A percentile compares a stretch with the other conserved stretches of the same genome.
These are phyloP conservation scores for Sinosuthora webbiana DNA, from an alignment of 2,113 vertebrate genomes.

Conservation along the genomic window DNA sequence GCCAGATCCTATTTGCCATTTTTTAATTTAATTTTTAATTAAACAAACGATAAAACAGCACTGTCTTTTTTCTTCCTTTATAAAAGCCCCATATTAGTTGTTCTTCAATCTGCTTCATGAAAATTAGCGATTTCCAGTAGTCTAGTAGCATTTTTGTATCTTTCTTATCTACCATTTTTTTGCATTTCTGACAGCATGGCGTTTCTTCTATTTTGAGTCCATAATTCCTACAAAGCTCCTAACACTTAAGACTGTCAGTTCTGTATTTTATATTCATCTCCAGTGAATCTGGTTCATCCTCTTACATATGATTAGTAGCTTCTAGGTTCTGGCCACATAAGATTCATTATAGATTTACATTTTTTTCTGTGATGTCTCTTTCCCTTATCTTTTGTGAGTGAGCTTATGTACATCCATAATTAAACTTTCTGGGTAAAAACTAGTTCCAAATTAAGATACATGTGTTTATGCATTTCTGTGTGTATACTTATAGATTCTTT, in stretches of 20 bases:
- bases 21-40: slow-evolving; percentile 13
- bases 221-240: background rate
- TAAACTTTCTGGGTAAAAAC: background rate
- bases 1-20: background rate
- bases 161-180: background rate
- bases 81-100: background rate
- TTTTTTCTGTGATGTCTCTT: background rate
- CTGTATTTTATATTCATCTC: background rate
- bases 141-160: background rate
- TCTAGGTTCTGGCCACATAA: background rate
- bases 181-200: background rate
- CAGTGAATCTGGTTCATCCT: background rate
- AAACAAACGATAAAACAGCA: background rate
- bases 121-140: background rate
- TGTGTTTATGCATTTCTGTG: background rate
- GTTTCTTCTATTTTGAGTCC: background rate
- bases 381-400: background rate
- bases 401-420: background rate
- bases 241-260: background rate
- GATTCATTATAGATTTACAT: background rate
- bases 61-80: background rate
- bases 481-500: background rate
- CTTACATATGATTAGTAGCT: background rate
- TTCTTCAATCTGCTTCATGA: background rate
- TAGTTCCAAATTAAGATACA: background rate